A percentile compares a stretch with the other conserved stretches of the same genome.
phyloP scores from a whole-genome alignment of 2,113 vertebrate species.

The Jacana jacana region DNA sequence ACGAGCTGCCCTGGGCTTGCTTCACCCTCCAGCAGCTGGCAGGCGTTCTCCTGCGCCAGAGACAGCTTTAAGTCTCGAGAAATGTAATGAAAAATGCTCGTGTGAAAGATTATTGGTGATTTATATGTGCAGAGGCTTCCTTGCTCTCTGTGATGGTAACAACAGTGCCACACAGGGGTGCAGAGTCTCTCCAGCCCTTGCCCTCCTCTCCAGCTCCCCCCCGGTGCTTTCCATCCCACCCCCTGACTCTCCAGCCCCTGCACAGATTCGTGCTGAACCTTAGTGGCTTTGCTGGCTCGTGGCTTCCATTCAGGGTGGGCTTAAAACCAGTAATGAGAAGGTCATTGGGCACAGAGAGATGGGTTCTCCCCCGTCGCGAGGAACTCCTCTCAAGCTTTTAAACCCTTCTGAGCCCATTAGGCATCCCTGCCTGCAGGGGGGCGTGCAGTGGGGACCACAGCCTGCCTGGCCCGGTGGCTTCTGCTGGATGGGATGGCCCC shows the following conservation, averaged over 20 bases:
- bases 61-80: neutral
- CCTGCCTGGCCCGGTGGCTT: neutral
- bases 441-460: neutral
- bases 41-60: neutral
- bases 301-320: neutral
- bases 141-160: no score
- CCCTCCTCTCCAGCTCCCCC: neutral
- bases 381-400: neutral
- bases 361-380: neutral
- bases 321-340: neutral
- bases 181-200: neutral
- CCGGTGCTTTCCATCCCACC: neutral
- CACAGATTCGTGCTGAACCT: neutral
- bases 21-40: neutral
- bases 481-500: neutral
- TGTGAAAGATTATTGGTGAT: neutral
- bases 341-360: neutral
- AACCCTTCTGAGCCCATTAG: slow-evolving; percentile 10
- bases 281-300: neutral
- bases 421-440: neutral
- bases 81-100: rapidly evolving
- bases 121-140: neutral
- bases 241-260: neutral
- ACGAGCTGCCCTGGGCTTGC: rapidly evolving
- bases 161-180: rapidly evolving